Evolutionary conservation across 2,797 vertebrate species (phyloP), one percentile per base, ranked within the genome.

Genomic region (Gadopsis bispinosus): DNA sequence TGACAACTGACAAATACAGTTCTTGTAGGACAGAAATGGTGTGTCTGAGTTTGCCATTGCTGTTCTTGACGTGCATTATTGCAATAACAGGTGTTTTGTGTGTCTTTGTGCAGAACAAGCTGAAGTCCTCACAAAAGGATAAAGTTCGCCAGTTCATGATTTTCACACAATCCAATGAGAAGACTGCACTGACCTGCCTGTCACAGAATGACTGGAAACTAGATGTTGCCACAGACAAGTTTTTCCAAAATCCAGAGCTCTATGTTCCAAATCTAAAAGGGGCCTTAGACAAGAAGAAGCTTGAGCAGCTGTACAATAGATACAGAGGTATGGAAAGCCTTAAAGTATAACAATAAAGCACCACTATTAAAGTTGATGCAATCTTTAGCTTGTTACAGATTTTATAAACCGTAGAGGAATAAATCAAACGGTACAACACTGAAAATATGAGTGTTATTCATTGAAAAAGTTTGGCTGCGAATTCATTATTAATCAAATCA

Each of bases 111-210:
- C 92, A 99, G 98, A 99, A 99, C 97, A 99, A 99, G 97, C 96
- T 99, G 97, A 99, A 99, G 96, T 99, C 98, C 92, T 99, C 97
- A 86, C 98, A 99, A 96, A 99, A 99, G 96, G 98, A 99, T 97
- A 99, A 99, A 97, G 97, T 99, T 96, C 97, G 98, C 88, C 98
- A 99, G 96, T 99, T 99, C 92, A 98, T 99, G 96, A 97, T 99
- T 94, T 99, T 99, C 95, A 99, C 98, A 17, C 98, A 99, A 75
- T 97, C 98, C 50, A 99, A 96, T 82, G 98, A 99, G 94, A 99
- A 98, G 95, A 99, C 97, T 62, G 98, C 98, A 41, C 96, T 99
- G 88, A 97, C 96, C 93, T 99, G 97, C 92, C 94, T 99, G 73
- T 97, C 97, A 83, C 98, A 99, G 81, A 99, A 99, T 97, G 98